Evolutionary conservation across 2,113 vertebrate genomes (phyloP).

Genomic region (Pelobates fuscus): DNA sequence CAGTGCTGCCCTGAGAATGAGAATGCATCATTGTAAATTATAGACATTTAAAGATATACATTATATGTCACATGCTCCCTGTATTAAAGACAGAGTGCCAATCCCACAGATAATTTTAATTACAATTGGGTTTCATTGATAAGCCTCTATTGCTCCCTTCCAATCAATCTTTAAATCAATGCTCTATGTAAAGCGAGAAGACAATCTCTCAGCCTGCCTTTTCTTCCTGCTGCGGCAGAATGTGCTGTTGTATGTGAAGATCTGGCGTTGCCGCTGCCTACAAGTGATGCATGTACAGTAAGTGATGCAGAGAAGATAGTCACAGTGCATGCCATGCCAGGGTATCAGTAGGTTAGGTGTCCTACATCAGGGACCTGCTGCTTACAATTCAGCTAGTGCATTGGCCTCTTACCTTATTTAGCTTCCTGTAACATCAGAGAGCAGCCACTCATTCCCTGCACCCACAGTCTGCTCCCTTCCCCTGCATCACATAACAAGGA

Average conservation of each 20-base stretch:
- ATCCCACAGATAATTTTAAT: neutral
- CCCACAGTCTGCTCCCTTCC: slow-evolving; percentile 18
- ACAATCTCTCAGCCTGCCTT: neutral
- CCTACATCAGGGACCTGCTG: neutral
- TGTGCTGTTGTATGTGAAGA: neutral
- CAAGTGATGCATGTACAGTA: neutral
- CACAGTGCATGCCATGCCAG: neutral
- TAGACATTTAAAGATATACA: no score
- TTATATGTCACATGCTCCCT: no score
- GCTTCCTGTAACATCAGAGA: slow-evolving; percentile 36
- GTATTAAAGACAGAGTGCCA: neutral
- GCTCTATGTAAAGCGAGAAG: neutral
- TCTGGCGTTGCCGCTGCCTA: neutral
- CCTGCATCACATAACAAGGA: slow-evolving; percentile 36
- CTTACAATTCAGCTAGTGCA: neutral
- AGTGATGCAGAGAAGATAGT: neutral
- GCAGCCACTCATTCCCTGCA: slow-evolving; percentile 6
- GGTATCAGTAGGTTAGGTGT: neutral
- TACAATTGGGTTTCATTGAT: neutral
- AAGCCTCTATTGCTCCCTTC: neutral
- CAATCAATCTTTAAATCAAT: neutral
- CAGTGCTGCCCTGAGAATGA: no score
- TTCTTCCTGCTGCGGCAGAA: neutral
- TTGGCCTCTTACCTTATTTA: slow-evolving; percentile 12
- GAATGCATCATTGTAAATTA: no score